A percentile compares a stretch with the other conserved stretches of the same genome.
Evolutionary conservation across 2,113 vertebrate species (phyloP).

Genomic region (Candoia aspera): DNA sequence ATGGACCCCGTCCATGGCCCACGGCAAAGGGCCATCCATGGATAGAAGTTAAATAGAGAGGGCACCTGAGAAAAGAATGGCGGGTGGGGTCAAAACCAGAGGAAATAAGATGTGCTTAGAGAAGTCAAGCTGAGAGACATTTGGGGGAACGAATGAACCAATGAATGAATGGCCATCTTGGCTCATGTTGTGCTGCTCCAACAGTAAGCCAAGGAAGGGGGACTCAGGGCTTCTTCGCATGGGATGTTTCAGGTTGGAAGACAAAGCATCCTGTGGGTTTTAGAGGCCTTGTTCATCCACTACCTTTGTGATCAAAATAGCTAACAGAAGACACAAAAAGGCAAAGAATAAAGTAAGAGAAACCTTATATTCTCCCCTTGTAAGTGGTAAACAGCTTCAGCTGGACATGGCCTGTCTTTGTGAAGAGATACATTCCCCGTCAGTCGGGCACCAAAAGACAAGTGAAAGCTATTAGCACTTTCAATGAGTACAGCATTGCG

Average conservation of each 20-base stretch:
- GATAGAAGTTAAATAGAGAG: background rate
- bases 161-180: too few species aligned
- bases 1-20: background rate
- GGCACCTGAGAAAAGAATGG: background rate
- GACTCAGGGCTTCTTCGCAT: too few species aligned
- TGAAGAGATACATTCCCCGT: rapidly evolving
- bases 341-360: background rate
- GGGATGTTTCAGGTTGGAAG: too few species aligned
- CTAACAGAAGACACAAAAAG: background rate
- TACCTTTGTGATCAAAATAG: background rate
- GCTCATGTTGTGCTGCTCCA: background rate
- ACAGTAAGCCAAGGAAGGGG: background rate
- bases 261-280: background rate
- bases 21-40: background rate
- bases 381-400: background rate
- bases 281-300: background rate
- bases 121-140: background rate
- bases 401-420: background rate
- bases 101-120: background rate
- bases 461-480: constrained; percentile 17
- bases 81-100: background rate
- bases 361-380: background rate
- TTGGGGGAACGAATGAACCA: background rate
- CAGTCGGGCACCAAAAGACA: background rate
- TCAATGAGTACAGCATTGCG: constrained; percentile 12